Percentiles rank a stretch among this genome's conserved stretches.
phyloP scores from a whole-genome alignment of 2,797 vertebrate genomes.

The Pterois miles region DNA sequence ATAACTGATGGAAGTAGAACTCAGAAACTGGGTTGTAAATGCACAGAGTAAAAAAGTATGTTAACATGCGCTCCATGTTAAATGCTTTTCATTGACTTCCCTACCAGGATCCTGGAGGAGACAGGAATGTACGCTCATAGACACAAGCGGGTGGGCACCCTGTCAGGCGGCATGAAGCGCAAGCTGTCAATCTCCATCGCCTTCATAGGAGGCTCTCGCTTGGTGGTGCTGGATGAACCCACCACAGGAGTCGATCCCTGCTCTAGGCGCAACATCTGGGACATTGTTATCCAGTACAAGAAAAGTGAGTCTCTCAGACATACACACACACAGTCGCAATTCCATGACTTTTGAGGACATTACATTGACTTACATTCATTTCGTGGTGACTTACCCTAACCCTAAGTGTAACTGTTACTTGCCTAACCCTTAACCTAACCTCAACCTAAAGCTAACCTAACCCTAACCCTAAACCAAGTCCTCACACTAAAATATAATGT shows the following conservation, averaged over 20 bases:
- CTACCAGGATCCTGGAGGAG: slow-evolving; percentile 90
- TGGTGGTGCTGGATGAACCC: slow-evolving; percentile 97
- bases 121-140: slow-evolving; percentile 94
- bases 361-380: too few relatives aligned
- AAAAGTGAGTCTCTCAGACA: slow-evolving; percentile 81
- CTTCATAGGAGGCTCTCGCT: slow-evolving; percentile 94
- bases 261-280: slow-evolving; percentile 97
- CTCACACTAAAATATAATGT: too few relatives aligned
- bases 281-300: slow-evolving; percentile 95
- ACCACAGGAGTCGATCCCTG: slow-evolving; percentile 98
- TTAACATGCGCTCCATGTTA: slow-evolving; percentile 39
- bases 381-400: too few relatives aligned
- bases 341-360: too few relatives aligned
- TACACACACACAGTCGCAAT: too few relatives aligned
- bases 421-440: too few relatives aligned
- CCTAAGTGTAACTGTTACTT: too few relatives aligned
- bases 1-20: slow-evolving; percentile 42
- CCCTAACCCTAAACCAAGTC: too few relatives aligned
- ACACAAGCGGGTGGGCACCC: slow-evolving; percentile 91
- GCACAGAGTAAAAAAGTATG: slow-evolving; percentile 26
- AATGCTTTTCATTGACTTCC: slow-evolving; percentile 46
- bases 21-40: slow-evolving; percentile 34
- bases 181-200: slow-evolving; percentile 98
- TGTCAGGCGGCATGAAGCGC: slow-evolving; percentile 97
- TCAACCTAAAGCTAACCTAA: too few relatives aligned